Percentiles rank a stretch among this genome's conserved stretches.
These are phyloP conservation scores for Epizoanthus illoricatus DNA, from an alignment of 92 coral and sea anemone genomes.

Conservation along the genomic window DNA sequence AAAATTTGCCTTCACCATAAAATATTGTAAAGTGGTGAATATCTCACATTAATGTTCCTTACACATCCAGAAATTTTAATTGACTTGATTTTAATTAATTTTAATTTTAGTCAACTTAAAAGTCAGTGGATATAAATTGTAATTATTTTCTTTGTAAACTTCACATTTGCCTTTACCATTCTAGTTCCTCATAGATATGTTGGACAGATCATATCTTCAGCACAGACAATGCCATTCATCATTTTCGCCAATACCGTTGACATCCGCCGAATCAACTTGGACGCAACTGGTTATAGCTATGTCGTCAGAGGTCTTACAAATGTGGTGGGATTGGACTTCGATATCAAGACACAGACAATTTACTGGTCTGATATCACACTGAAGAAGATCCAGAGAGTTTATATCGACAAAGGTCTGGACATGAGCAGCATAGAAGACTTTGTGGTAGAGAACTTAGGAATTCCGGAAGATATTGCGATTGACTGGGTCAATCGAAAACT, in stretches of 20 bases:
- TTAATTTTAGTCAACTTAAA: no score
- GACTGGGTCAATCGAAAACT: conserved; percentile 68
- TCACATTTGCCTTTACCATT: neutral
- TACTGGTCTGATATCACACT: conserved; percentile 70
- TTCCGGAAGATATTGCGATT: conserved; percentile 70
- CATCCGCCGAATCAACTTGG: conserved; percentile 70
- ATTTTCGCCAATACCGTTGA: conserved; percentile 76
- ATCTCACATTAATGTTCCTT: no score
- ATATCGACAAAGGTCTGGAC: conserved; percentile 52
- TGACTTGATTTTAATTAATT: no score
- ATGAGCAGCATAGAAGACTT: conserved; percentile 59
- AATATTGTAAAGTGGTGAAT: no score
- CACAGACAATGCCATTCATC: conserved; percentile 48
- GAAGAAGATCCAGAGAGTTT: conserved; percentile 68
- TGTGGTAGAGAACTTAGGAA: conserved; percentile 51
- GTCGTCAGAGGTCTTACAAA: conserved; percentile 67
- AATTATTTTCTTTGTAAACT: no score
- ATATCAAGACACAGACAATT: conserved; percentile 56
- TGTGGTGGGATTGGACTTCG: conserved; percentile 75
- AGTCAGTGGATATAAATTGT: no score
- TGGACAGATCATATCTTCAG: conserved; percentile 22
- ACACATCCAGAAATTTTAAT: no score
- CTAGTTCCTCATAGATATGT: conserved; percentile 27
- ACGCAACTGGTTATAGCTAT: conserved; percentile 65
- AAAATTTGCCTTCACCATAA: no score